These are phyloP conservation scores for Meiosimyza platycephala DNA, from an alignment of 2,888 invertebrate species.

Conservation along the genomic window DNA sequence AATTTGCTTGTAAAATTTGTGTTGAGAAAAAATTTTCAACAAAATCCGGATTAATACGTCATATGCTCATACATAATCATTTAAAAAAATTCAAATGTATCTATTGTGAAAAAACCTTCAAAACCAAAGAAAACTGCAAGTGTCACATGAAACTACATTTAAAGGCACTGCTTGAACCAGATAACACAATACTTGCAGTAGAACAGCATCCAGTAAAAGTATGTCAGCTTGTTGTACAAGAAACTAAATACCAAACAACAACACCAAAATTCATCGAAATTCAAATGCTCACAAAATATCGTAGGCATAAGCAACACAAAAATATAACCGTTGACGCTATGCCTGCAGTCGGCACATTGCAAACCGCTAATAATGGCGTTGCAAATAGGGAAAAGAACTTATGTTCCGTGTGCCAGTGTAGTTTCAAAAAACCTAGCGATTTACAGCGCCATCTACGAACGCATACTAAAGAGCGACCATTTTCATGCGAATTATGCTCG, in stretches of 20 bases:
- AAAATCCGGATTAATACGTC: slow-evolving; percentile 43
- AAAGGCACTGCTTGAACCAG: slow-evolving; percentile 37
- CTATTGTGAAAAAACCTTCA: slow-evolving; percentile 51
- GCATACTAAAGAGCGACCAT: slow-evolving; percentile 53
- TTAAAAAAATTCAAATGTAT: slow-evolving; percentile 47
- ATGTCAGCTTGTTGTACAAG: slow-evolving; percentile 27
- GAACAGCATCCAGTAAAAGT: slow-evolving; percentile 41
- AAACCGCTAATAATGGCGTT: not conserved
- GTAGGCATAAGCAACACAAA: slow-evolving; percentile 12
- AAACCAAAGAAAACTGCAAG: slow-evolving; percentile 46
- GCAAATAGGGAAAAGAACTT: not conserved
- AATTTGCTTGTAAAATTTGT: slow-evolving; percentile 43
- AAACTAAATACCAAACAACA: slow-evolving; percentile 17
- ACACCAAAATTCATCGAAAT: slow-evolving; percentile 12
- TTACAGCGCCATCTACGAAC: slow-evolving; percentile 52
- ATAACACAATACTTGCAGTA: slow-evolving; percentile 36
- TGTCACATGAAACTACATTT: slow-evolving; percentile 51
- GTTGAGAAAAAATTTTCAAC: slow-evolving; percentile 43
- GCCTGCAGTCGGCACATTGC: not conserved
- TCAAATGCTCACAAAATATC: slow-evolving; percentile 21
- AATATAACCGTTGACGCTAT: slow-evolving; percentile 12
- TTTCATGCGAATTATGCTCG: slow-evolving; percentile 45
- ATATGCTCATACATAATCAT: slow-evolving; percentile 43
- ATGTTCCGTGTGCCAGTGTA: slow-evolving; percentile 6
- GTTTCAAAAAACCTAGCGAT: slow-evolving; percentile 52